phyloP scores from a whole-genome alignment of 1,140 invertebrate genomes.

The Drosophila suzukii region DNA sequence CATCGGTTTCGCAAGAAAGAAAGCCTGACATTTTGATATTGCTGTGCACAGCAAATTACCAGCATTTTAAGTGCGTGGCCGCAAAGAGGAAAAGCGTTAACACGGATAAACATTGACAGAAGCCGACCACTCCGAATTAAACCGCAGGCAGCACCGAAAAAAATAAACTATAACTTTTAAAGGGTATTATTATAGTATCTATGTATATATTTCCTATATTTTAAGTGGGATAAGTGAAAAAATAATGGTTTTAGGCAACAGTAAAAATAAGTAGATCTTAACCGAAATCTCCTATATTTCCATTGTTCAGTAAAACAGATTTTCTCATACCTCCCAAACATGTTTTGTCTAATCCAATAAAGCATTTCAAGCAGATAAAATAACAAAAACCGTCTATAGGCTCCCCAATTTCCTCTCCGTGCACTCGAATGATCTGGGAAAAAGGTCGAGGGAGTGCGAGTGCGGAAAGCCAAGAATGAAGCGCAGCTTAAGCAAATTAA shows the following conservation, averaged over 20 bases:
- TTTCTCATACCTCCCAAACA: too few species aligned
- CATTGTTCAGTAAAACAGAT: too few species aligned
- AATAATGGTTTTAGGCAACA: too few species aligned
- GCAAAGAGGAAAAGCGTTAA: slow-evolving; percentile 52
- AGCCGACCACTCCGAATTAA: slow-evolving; percentile 9
- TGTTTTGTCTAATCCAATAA: too few species aligned
- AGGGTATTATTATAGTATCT: too few species aligned
- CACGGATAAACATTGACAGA: slow-evolving; percentile 65
- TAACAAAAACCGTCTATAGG: too few species aligned
- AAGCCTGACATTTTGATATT: slow-evolving; percentile 64
- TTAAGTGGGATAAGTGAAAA: too few species aligned
- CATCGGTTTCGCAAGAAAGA: slow-evolving; percentile 27
- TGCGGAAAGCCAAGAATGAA: slow-evolving; percentile 58
- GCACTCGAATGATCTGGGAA: slow-evolving; percentile 2
- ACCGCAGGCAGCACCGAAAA: neutral
- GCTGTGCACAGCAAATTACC: slow-evolving; percentile 73
- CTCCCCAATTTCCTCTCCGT: neutral
- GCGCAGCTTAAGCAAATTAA: slow-evolving; percentile 81
- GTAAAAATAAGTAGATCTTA: too few species aligned
- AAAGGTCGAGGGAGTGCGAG: slow-evolving; percentile 7
- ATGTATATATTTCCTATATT: too few species aligned
- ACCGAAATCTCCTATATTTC: too few species aligned
- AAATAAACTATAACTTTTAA: neutral
- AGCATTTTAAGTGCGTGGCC: slow-evolving; percentile 67
- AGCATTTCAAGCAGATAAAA: too few species aligned